Conservation (phyloP, 2,888 invertebrate genomes). For the Euspilapteryx auroguttella region DNA sequence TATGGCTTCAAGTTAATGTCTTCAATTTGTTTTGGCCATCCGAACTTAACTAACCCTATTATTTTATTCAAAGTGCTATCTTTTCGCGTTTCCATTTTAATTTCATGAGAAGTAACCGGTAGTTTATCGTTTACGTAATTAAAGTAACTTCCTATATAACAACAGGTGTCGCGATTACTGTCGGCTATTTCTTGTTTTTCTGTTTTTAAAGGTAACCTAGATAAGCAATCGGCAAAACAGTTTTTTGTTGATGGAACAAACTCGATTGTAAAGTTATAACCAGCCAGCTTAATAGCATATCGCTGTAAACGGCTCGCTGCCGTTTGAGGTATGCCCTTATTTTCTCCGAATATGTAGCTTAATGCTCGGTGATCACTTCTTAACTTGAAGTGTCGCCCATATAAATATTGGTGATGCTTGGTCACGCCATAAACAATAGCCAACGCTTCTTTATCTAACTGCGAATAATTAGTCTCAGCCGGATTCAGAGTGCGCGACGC, state of each 20-base stretch:
- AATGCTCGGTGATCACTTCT: conserved; percentile 1
- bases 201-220: conserved; percentile 1
- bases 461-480: too few species aligned
- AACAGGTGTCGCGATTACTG: too few species aligned
- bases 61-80: background rate
- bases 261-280: background rate
- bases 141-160: too few species aligned
- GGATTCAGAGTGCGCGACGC: too few species aligned
- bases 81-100: too few species aligned
- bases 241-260: background rate
- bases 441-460: too few species aligned
- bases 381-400: background rate
- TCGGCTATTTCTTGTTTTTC: too few species aligned
- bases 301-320: too few species aligned
- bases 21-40: conserved; percentile 2
- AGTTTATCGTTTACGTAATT: too few species aligned
- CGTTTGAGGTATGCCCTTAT: too few species aligned
- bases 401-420: conserved; percentile 2
- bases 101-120: too few species aligned
- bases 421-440: background rate
- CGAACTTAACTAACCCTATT: conserved; percentile 1
- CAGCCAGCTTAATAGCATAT: background rate
- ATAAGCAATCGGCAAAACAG: background rate
- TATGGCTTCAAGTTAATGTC: conserved; percentile 4
- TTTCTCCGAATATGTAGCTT: conserved; percentile 1